Conservation (phyloP, 2,113 vertebrate species). For the Myiopsitta monachus region DNA sequence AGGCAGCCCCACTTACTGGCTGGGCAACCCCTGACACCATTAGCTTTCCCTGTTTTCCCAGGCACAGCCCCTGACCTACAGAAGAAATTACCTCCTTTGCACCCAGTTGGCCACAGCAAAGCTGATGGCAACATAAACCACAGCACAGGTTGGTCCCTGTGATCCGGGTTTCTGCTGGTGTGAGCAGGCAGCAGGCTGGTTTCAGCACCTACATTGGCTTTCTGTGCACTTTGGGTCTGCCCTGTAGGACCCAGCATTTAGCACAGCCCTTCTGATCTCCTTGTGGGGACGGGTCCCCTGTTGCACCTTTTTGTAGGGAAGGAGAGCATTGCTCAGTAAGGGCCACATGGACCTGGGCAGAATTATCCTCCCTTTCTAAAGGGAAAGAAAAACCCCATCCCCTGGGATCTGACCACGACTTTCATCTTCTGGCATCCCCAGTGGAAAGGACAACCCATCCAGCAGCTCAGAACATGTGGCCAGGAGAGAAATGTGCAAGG, state of each 20-base stretch:
- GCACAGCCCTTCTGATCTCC: not conserved
- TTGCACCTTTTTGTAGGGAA: not conserved
- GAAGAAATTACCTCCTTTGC: not conserved
- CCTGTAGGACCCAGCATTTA: not conserved
- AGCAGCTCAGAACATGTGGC: not conserved
- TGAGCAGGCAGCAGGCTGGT: not conserved
- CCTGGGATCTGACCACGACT: not conserved
- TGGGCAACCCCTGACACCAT: not conserved
- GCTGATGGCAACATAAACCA: fast-evolving
- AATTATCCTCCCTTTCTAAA: not conserved
- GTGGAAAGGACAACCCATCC: not conserved
- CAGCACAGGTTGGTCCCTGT: not conserved
- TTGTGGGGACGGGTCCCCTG: not conserved
- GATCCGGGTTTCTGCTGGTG: not conserved
- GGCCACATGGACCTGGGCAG: not conserved
- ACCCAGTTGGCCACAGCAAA: not conserved
- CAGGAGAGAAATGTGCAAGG: slow-evolving; percentile 23
- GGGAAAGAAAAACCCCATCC: not conserved
- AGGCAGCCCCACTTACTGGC: not conserved
- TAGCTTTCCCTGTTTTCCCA: not conserved
- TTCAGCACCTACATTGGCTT: not conserved
- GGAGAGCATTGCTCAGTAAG: not conserved
- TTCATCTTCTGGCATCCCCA: not conserved
- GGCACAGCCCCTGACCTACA: not conserved
- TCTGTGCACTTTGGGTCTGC: not conserved